Conservation (phyloP, 2,797 vertebrate genomes). For the Neopelma chrysocephalum region DNA sequence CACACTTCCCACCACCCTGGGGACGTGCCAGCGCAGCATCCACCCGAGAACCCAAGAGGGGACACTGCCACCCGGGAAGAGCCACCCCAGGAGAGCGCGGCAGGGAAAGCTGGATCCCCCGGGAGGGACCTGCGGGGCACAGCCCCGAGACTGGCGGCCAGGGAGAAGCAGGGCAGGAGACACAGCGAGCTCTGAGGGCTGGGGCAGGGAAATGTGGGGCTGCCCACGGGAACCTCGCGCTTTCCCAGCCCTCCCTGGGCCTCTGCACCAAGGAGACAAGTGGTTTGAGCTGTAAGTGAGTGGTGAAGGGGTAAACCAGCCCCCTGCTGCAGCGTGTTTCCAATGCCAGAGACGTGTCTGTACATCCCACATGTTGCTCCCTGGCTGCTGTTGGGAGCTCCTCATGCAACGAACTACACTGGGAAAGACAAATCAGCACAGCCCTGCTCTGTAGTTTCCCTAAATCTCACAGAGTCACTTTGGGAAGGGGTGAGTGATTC, state of each 20-base stretch:
- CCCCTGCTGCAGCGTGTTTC: neutral
- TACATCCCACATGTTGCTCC: neutral
- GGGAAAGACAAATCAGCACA: neutral
- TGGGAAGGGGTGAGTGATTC: neutral
- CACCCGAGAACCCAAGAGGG: neutral
- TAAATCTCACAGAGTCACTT: neutral
- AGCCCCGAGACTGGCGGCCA: slow-evolving; percentile 14
- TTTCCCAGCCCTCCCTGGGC: neutral
- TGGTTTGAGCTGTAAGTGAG: neutral
- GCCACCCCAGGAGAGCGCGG: neutral
- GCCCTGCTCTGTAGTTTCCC: neutral
- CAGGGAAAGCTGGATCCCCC: neutral
- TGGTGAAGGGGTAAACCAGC: neutral
- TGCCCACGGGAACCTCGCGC: neutral
- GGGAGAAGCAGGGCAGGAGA: slow-evolving; percentile 43
- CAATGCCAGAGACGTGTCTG: fast-evolving
- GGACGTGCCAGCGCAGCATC: neutral
- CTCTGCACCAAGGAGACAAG: neutral
- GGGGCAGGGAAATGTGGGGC: neutral
- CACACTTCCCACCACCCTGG: slow-evolving; percentile 1
- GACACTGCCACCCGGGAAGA: neutral
- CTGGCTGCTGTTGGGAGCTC: neutral
- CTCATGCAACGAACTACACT: fast-evolving
- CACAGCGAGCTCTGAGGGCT: slow-evolving; percentile 64
- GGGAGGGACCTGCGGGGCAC: slow-evolving; percentile 41